Evolutionary conservation across 2,797 vertebrate species (phyloP), one percentile per base, ranked within the genome.

Genomic region (Alca torda): DNA sequence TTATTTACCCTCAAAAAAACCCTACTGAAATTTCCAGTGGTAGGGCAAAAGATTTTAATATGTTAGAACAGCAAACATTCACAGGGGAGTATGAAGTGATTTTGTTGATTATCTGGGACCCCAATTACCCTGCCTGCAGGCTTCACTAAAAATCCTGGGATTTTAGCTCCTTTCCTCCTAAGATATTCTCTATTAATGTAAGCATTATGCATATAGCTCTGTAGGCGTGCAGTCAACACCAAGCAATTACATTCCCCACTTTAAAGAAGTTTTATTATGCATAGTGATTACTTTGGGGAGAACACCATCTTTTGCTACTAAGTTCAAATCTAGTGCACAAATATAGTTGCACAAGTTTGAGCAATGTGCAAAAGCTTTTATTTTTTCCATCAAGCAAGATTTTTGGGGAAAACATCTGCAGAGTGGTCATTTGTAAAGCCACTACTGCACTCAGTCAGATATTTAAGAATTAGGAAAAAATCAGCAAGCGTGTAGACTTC

Each of bases 1-100:
- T 91, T 88, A 78, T 75, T 94, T 95, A 96, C n/a, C 65, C 82
- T 91, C 30, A 57, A 63, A 81, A 95, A 87, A 65, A 3, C 63
- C 57, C 65, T 68, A 25, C 65, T 72, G 84, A 80, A 85, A 87
- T 93, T 91, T 87, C 75, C 68, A 85, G 13, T 45, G 41, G n/a
- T 64, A 93, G 30, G 72, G 79, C 53, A 80, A 78, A 83, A 83
- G 7, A 85, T 80, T 91, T 89, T 67, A 80, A 28, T 94, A 68
- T 23, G 16, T 61, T 63, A 10, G 46, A 76, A 61, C 48, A 87
- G 33, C 60, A 83, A 92, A 70, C 18, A 77, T 65, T 74, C 20
- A 46, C 19, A 16, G 15, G 19, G 43, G 56, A 9, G 5, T 67
- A 61, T 57, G 45, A 85, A 83, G 46, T 77, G 7, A 87, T 89